Evolutionary conservation across 2,113 vertebrate species (phyloP).

Genomic region (Brachypteracias leptosomus): DNA sequence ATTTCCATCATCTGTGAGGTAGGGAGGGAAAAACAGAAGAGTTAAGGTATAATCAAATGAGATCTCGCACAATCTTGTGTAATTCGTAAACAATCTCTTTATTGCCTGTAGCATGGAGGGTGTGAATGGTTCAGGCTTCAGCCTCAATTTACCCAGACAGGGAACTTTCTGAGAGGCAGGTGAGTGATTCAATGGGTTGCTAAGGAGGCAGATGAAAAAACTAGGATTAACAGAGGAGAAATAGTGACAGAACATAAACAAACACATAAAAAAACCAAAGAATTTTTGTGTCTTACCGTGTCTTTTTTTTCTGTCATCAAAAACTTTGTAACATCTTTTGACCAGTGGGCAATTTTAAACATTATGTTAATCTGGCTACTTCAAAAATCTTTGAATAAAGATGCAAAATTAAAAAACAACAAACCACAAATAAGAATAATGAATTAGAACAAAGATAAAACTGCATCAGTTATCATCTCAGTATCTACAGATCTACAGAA

Average conservation of each 20-base stretch:
- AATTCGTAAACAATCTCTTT: constrained; percentile 8
- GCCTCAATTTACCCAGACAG: neutral
- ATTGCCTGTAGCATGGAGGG: neutral
- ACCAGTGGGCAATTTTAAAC: neutral
- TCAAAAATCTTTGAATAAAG: constrained; percentile 17
- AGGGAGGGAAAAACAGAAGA: constrained; percentile 79
- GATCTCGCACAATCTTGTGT: constrained; percentile 2
- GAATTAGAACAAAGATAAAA: neutral
- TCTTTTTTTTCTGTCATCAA: neutral
- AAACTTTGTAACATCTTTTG: neutral
- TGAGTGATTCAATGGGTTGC: neutral
- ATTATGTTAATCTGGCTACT: neutral
- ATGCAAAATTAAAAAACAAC: neutral
- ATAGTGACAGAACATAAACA: neutral
- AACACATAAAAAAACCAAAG: neutral
- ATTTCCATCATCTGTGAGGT: constrained; percentile 85
- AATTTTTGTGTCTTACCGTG: neutral
- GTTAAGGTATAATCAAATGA: constrained; percentile 67
- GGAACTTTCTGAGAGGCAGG: neutral
- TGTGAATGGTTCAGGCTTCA: neutral
- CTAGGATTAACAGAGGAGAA: neutral
- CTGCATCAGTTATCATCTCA: neutral
- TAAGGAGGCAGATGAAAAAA: neutral
- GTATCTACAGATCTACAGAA: neutral
- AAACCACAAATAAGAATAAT: neutral